Evolutionary conservation across 2,797 vertebrate genomes (phyloP).

Genomic region (Pipistrellus pipistrellus): DNA sequence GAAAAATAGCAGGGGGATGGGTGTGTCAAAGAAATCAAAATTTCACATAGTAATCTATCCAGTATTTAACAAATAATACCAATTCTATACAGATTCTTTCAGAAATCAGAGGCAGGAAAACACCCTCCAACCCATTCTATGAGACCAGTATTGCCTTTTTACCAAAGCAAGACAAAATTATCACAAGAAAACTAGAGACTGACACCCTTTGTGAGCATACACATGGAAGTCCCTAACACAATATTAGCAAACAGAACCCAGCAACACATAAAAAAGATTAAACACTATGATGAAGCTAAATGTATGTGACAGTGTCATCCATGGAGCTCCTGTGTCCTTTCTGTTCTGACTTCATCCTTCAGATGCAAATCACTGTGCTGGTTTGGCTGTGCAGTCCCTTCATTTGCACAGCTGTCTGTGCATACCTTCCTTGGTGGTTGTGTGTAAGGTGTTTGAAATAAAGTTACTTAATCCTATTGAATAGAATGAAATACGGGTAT

Average conservation of each 20-base stretch:
- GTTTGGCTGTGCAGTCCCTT: too few species aligned
- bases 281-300: neutral
- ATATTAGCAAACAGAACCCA: neutral
- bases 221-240: neutral
- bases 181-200: neutral
- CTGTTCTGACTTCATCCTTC: neutral
- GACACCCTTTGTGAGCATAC: neutral
- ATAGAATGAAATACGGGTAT: neutral
- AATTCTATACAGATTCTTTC: neutral
- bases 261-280: neutral
- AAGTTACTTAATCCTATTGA: neutral
- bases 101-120: neutral
- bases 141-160: neutral
- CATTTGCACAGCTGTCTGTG: neutral
- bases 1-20: neutral
- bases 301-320: too few species aligned
- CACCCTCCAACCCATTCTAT: neutral
- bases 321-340: neutral
- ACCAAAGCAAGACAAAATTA: conserved; percentile 1
- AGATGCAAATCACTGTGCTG: neutral
- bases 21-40: neutral
- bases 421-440: neutral
- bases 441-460: neutral
- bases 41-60: neutral
- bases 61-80: neutral